Percentiles rank a stretch among this genome's conserved stretches.
phyloP scores from a whole-genome alignment of 2,113 vertebrate genomes.

The Procavia capensis region DNA sequence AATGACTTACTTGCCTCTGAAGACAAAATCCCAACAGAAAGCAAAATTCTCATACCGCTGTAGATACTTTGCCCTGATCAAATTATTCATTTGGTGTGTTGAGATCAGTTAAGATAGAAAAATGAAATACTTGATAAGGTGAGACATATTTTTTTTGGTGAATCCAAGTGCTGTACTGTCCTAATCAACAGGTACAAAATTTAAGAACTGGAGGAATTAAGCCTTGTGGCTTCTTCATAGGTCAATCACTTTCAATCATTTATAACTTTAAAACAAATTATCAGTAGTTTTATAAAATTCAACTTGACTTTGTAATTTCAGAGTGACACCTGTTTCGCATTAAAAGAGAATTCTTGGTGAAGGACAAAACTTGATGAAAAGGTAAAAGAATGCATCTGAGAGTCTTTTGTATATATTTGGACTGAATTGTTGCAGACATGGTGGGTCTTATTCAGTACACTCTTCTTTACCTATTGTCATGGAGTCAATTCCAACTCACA shows the following conservation, averaged over 20 bases:
- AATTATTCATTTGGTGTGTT: conserved; percentile 5
- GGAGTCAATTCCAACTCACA: no score
- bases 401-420: background rate
- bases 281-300: background rate
- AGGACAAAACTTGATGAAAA: background rate
- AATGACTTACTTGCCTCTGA: background rate
- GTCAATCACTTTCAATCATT: background rate
- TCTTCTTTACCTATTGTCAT: no score
- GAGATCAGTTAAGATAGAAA: conserved; percentile 18
- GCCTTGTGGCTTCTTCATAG: background rate
- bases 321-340: background rate
- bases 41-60: background rate
- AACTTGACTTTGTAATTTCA: background rate
- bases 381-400: background rate
- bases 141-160: background rate
- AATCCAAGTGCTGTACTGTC: background rate
- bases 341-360: background rate
- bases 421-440: background rate
- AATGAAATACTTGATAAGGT: background rate
- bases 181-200: background rate
- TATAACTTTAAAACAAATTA: background rate
- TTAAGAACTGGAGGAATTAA: background rate
- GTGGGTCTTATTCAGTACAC: no score
- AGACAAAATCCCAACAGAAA: conserved; percentile 48
- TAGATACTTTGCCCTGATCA: background rate